Percentiles rank a stretch among this genome's conserved stretches.
Evolutionary conservation across 2,888 invertebrate genomes (phyloP).

Genomic region (Netelia melanura): DNA sequence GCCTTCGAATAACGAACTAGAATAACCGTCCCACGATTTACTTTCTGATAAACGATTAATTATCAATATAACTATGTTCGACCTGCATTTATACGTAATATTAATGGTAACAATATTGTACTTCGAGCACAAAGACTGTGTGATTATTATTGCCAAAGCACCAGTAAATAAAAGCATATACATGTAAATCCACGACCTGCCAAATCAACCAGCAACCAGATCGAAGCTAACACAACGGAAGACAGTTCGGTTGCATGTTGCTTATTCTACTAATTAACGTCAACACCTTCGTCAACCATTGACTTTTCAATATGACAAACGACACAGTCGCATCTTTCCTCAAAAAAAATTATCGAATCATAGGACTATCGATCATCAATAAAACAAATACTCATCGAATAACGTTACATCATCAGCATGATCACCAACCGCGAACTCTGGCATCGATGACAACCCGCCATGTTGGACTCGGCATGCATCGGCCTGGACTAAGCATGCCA

Average conservation of each 20-base stretch:
- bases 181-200: constrained; percentile 8
- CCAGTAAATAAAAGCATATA: not conserved
- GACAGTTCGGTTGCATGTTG: constrained; percentile 40
- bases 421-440: constrained; percentile 25
- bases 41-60: not conserved
- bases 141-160: constrained; percentile 24
- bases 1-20: constrained; percentile 41
- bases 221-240: not conserved
- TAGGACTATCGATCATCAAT: not conserved
- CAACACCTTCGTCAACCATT: not conserved
- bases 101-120: constrained; percentile 33
- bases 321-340: not conserved
- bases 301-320: not conserved
- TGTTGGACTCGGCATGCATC: constrained; percentile 70
- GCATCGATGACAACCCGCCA: constrained; percentile 21
- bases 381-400: constrained; percentile 19
- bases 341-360: not conserved
- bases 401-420: constrained; percentile 47
- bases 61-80: not conserved
- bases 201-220: not conserved
- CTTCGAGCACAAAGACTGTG: constrained; percentile 31
- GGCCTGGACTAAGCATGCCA: constrained; percentile 56
- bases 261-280: constrained; percentile 41
- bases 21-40: not conserved
- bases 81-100: constrained; percentile 1